Evolutionary conservation across 2,113 vertebrate genomes (phyloP).

Genomic region (Neolamprologus kungweensis): DNA sequence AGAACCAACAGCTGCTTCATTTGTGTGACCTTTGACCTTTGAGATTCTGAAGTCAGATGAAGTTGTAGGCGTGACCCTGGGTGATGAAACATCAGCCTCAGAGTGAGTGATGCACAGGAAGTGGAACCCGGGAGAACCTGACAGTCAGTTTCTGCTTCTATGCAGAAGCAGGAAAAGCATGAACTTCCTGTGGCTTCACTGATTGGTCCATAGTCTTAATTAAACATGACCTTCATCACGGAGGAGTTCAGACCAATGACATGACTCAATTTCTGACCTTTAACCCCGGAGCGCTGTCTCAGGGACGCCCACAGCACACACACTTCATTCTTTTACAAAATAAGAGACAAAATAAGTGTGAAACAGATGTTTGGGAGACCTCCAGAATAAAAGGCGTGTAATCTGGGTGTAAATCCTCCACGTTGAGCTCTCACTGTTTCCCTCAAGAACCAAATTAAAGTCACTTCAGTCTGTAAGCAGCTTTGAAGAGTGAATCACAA

Average conservation of each 20-base stretch:
- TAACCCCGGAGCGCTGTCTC: not conserved
- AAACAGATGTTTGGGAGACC: not conserved
- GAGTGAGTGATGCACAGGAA: not conserved
- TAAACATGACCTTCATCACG: not conserved
- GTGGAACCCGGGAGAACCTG: not conserved
- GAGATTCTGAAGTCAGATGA: not conserved
- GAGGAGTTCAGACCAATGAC: not conserved
- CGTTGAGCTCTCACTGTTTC: slow-evolving; percentile 76
- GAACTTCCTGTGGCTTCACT: not conserved
- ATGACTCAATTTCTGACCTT: not conserved
- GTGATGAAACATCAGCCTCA: not conserved
- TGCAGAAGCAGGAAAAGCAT: not conserved
- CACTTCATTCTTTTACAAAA: not conserved
- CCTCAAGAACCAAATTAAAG: slow-evolving; percentile 82
- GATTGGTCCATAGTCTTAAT: not conserved
- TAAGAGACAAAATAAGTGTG: not conserved
- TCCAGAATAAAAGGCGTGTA: slow-evolving; percentile 76
- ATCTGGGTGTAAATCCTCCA: slow-evolving; percentile 82
- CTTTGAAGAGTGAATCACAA: slow-evolving; percentile 72
- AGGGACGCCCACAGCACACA: not conserved
- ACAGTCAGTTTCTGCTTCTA: not conserved
- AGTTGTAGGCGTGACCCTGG: not conserved
- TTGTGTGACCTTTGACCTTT: not conserved
- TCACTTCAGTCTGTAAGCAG: slow-evolving; percentile 79
- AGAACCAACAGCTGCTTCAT: not conserved